These are phyloP conservation scores for Rhea pennata DNA, from an alignment of 2,113 vertebrate species.

Conservation along the genomic window DNA sequence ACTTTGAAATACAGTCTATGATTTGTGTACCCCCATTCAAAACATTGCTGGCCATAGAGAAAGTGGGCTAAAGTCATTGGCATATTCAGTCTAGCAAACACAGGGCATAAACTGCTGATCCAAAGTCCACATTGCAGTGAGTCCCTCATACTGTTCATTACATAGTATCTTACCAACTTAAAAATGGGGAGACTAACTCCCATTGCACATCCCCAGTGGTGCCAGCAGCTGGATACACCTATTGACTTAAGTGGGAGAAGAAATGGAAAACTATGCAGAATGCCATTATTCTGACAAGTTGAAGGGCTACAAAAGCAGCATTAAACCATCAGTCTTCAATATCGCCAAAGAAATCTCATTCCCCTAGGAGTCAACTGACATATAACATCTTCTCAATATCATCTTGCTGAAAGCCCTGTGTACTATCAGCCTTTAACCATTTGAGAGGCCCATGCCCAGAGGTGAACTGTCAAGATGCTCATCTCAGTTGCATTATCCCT, in stretches of 20 bases:
- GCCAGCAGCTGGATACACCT: background rate
- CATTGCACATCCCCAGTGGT: background rate
- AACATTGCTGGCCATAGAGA: background rate
- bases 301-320: background rate
- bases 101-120: background rate
- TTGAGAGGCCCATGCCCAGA: background rate
- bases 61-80: rapidly evolving
- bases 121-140: rapidly evolving
- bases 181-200: background rate
- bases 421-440: background rate
- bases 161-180: background rate
- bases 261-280: background rate
- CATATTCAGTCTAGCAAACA: background rate
- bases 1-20: background rate
- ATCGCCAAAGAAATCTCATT: background rate
- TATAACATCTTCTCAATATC: background rate
- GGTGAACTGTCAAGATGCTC: background rate
- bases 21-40: background rate
- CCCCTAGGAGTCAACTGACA: background rate
- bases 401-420: background rate
- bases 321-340: background rate
- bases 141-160: background rate
- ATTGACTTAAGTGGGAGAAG: background rate
- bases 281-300: background rate
- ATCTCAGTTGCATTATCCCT: background rate